Evolutionary conservation across 2,113 vertebrate genomes (phyloP), one percentile per base, ranked within the genome.

Genomic region (Hepsetus odoe): DNA sequence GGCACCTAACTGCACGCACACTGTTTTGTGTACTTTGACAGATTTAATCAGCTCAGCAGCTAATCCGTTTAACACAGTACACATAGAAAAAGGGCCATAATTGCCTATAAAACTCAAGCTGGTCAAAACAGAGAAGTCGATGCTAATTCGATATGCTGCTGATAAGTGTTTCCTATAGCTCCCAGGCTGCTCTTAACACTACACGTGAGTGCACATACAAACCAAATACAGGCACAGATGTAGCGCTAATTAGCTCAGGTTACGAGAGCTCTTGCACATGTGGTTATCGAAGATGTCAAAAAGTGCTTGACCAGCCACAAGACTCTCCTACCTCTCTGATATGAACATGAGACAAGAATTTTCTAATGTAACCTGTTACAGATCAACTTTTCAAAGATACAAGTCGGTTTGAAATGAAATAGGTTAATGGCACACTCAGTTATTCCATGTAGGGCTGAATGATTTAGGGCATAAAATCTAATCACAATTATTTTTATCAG

Each of bases 21-120:
- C 53, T 66, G 75, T 78, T 79, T 79, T 33, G 68, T 75, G 81
- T 64, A 82, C 71, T 76, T 55, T 51, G 62, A 80, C 69, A 80
- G 83, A 85, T 85, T 76, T 77, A 80, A 80, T 85, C 71, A 82
- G 74, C 76, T 76, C 9, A 3, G 65, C n/a, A 74, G 49, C 68
- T 82, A 78, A 85, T 82, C 56, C 49, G 12, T 73, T 85, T 85
- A 85, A 68, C 68, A 40, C 73, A 32, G 62, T 10, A 24, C 20
- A 8, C 35, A 24, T 68, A 30, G 46, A 62, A 62, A 68, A 74
- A 32, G 24, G 46, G 56, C 44, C 35, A 14, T 79, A 35, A 85
- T 82, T 32, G 74, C 49, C 83, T 42, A 74, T 76, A 77, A 76
- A 80, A 68, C 78, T 22, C 61, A 61, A 74, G 80, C 74, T 49